These are phyloP conservation scores for Rachycentron canadum DNA, from an alignment of 2,797 vertebrate genomes.

Conservation along the genomic window DNA sequence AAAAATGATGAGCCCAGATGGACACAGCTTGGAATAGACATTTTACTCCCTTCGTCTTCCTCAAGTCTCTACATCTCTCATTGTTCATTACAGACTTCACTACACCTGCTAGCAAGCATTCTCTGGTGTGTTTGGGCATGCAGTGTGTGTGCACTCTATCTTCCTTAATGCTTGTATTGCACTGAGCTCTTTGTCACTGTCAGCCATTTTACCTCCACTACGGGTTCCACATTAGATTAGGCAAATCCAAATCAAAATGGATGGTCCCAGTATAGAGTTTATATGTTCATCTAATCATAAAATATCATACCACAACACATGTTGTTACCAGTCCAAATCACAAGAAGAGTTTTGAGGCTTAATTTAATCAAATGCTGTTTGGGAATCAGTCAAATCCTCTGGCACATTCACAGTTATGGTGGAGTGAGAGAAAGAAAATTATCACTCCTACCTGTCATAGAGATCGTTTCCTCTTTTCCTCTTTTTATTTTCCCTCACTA, in stretches of 20 bases:
- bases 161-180: conserved; percentile 68
- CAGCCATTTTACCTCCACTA: conserved; percentile 81
- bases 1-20: conserved; percentile 66
- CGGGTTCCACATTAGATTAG: conserved; percentile 81
- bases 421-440: conserved; percentile 27
- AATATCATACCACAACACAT: conserved; percentile 66
- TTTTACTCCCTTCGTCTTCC: conserved; percentile 58
- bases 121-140: conserved; percentile 59
- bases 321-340: conserved; percentile 64
- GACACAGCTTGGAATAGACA: conserved; percentile 69
- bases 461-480: conserved; percentile 74
- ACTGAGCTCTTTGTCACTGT: conserved; percentile 80
- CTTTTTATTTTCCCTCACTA: conserved; percentile 69
- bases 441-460: conserved; percentile 75
- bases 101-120: conserved; percentile 69
- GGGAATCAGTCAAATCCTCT: conserved; percentile 72
- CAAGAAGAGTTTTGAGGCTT: conserved; percentile 67
- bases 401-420: conserved; percentile 59
- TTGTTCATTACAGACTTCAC: conserved; percentile 68
- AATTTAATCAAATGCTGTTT: conserved; percentile 81
- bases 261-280: conserved; percentile 72
- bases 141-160: conserved; percentile 60
- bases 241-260: conserved; percentile 83
- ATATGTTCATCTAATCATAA: conserved; percentile 75
- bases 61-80: conserved; percentile 49